phyloP scores from a whole-genome alignment of 2,888 invertebrate species.

The Orthonychiurus folsomi region DNA sequence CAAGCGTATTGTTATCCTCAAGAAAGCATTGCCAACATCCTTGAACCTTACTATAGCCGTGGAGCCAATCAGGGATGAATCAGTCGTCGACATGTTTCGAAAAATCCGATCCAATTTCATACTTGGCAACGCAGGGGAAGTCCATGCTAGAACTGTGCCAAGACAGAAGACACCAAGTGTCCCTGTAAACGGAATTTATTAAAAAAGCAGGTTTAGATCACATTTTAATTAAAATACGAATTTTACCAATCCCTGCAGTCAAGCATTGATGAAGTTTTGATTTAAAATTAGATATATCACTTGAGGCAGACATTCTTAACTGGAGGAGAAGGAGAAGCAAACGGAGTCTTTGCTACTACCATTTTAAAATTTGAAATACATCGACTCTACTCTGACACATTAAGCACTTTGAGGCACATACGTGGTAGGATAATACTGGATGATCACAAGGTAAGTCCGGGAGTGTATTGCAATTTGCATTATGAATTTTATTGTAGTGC shows the following conservation, averaged over 20 bases:
- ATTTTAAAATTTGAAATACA: too few relatives aligned
- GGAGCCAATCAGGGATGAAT: constrained; percentile 7
- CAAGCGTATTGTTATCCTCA: not conserved
- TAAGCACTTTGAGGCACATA: too few relatives aligned
- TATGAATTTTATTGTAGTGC: too few relatives aligned
- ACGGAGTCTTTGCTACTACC: too few relatives aligned
- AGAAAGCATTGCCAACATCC: not conserved
- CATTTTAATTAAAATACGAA: not conserved
- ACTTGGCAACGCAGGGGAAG: constrained; percentile 9
- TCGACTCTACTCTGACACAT: too few relatives aligned
- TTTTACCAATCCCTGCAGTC: not conserved
- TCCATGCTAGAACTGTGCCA: constrained; percentile 8
- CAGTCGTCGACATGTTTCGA: not conserved
- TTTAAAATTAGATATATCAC: not conserved
- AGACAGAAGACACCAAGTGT: constrained; percentile 7
- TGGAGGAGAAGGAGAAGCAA: too few relatives aligned
- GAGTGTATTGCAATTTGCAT: too few relatives aligned
- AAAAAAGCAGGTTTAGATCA: not conserved
- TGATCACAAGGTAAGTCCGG: too few relatives aligned
- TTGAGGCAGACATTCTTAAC: too few relatives aligned
- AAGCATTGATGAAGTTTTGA: not conserved
- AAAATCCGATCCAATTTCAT: not conserved
- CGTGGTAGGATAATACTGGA: too few relatives aligned
- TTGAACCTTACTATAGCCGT: constrained; percentile 2
- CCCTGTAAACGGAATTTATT: not conserved